Evolutionary conservation across 2,797 vertebrate genomes (phyloP), one percentile per base, ranked within the genome.

Genomic region (Morus bassanus): DNA sequence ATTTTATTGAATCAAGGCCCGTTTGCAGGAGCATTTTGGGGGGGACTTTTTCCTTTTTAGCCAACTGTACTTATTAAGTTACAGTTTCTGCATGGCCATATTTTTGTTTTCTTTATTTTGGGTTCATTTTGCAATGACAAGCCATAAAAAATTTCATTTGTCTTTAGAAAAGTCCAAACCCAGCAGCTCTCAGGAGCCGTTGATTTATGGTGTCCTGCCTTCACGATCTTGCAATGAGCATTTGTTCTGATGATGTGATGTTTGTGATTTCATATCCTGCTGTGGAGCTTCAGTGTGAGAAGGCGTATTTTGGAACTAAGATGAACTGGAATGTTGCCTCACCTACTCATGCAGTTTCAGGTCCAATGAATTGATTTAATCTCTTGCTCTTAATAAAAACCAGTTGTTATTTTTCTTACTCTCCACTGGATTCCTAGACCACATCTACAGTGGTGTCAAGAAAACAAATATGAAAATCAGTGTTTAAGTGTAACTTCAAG

Each of bases 221-320:
- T 95, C 87, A 84, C 1, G 13, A 92, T 92, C 94, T 96, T 88
- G 97, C 93, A 95, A 86, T 39, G 82, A 96, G 76, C 85, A 91
- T 95, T 97, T 97, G 87, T 96, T 95, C 94, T 96, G 95, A 94
- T 97, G 93, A 97, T 97, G 95, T 97, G 96, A 97, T 97, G 96
- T 96, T 97, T 96, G 96, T 96, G 95, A 97, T 97, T 97, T 97
- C 95, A 96, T 96, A 95, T 97, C 96, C 95, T 97, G 95, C 95
- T 96, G 94, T 92, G 94, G 93, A 88, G 85, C 73, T 96, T 96
- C 92, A 93, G 82, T 90, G 79, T 92, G 87, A 97, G 96, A 97
- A 97, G 93, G 87, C 92, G 73, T 92, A 96, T 96, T 95, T 93
- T 97, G 96, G 93, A 97, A 96, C 94, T 69, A 59, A 85, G 89